Base-by-base conservation (phyloP, 2,888 invertebrate genomes). In the Morinoia aosen region DNA sequence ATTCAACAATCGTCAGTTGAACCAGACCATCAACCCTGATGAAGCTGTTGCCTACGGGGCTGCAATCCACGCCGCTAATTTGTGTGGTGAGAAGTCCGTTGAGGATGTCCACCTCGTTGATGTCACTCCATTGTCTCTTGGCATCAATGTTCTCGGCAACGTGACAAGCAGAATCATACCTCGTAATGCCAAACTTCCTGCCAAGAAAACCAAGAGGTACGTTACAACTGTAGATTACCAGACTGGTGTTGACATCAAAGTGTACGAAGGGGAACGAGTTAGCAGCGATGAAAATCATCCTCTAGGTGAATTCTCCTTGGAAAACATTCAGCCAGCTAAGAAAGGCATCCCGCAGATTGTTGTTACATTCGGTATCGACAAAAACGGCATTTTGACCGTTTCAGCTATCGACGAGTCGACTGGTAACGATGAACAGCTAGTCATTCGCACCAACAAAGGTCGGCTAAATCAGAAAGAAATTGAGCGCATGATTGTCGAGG, bases 181-280 rank as follows among this genome's bases (percentile, higher is more conserved):
- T 12, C 94, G 94, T 8, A 94, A 94, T 57, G 3, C 94, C 39
- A 94, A 94, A 39, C 94, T 94, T 58, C 94, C 94, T 61, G 61
- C n/a, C 8, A 94, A n/a, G n/a, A 94, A n/a, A 57, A 94, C 25
- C 25, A 58, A 61, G 58, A 11, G 25, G 33, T 94, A n/a, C 14
- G 58, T 64, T 3, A 95, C 95, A 4, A 61, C 58, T 58, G 58
- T 64, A 8, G 95, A 95, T 61, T 64, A 95, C 61, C 95, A 95
- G 64, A 61, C 95, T 48, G 58, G 95, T 95, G 95, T 95, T n/a
- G 64, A 95, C 39, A 95, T 95, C 64, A 48, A 95, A 61, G 95
- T 95, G 58, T 95, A 93, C 58, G 93, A 93, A 57, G 95, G 95
- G 39, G 95, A 95, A 64, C 58, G 95, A 64, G 39, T 58, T 39